Evolutionary conservation across 2,113 vertebrate genomes (phyloP), one percentile per base, ranked within the genome.

Genomic region (Myrmecobius fasciatus): DNA sequence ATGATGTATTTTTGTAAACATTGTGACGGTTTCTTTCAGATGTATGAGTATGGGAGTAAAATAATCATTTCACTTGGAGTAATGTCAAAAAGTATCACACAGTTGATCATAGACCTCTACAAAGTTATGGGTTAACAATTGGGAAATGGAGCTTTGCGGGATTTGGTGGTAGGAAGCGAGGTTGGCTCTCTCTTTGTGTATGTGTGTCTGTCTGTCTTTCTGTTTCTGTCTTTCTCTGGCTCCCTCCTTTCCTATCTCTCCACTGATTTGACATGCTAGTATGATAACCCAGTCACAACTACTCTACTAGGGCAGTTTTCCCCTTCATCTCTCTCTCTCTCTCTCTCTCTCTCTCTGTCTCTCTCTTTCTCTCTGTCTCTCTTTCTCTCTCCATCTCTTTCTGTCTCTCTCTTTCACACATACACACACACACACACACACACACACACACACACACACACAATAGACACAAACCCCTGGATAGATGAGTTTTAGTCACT

Each of bases 1-100:
- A 91, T 47, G 97, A 95, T 98, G 96, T 98, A 97, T 98, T 98
- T 98, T 98, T 98, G 98, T 98, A 98, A 98, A 97, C 98, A 98
- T 52, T 94, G 98, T 97, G 97, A 97, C 97, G 95, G 96, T 97
- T 98, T 95, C 97, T 98, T 98, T 97, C 97, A 97, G 96, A 96
- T 96, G 53, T 97, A 54, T 97, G 95, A 96, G 47, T 98, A 95
- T 95, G 97, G 90, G 91, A 96, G 97, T 98, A 98, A 98, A 96
- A 96, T 97, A 97, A 43, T 95, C 2, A 3, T 92, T 96, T 97
- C 36, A 6, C 89, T 98, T 96, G 92, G 91, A 97, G 95, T 93
- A 97, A 94, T 96, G 46, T 95, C 96, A 93, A 96, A 92, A 91
- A 96, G 91, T 92, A 94, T 94, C 97, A 94, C 95, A 97, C 94